Evolutionary conservation across 2,797 vertebrate genomes (phyloP), one percentile per base, ranked within the genome.

Genomic region (Cynodonichthys magdalenae): DNA sequence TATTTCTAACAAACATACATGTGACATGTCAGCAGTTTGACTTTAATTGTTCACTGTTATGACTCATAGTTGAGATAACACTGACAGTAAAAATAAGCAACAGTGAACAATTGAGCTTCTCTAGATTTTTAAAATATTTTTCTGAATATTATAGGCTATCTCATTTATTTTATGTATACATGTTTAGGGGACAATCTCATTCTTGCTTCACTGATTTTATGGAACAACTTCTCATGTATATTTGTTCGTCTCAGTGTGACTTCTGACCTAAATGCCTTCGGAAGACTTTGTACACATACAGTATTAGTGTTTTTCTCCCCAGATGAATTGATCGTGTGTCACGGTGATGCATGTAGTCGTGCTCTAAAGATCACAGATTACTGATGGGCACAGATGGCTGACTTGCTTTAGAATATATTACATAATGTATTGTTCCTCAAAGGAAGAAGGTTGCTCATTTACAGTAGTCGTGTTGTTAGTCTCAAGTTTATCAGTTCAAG

Each of bases 341-440:
- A 58, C 69, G 19, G 57, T 49, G 48, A 76, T 58, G 46, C 19
- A 72, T 61, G 14, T 61, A 52, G 15, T 68, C 62, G 17, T 58
- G 58, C 83, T 83, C 77, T 80, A 87, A 88, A 83, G 87, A 79
- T 71, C 82, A 80, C 7, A 73, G 70, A 59, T 75, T 63, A 60
- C 69, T 69, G 27, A 39, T 19, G n/a, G 14, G n/a, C 29, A 15
- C 47, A 60, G 29, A 15, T 46, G n/a, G 45, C 12, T 31, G 17
- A 46, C 41, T n/a, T 31, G n/a, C 17, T 63, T 54, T 56, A 58
- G 51, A 70, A 47, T 50, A 56, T 42, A 0, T 50, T 46, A 55
- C 9, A 24, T 47, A 27, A 56, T 10, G 3, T 42, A 56, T 48
- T 67, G 28, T 57, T 69, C 17, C 18, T 39, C 47, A 15, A 39